Base-by-base conservation (phyloP, 2,797 vertebrate genomes). In the Labeo calbasu region DNA sequence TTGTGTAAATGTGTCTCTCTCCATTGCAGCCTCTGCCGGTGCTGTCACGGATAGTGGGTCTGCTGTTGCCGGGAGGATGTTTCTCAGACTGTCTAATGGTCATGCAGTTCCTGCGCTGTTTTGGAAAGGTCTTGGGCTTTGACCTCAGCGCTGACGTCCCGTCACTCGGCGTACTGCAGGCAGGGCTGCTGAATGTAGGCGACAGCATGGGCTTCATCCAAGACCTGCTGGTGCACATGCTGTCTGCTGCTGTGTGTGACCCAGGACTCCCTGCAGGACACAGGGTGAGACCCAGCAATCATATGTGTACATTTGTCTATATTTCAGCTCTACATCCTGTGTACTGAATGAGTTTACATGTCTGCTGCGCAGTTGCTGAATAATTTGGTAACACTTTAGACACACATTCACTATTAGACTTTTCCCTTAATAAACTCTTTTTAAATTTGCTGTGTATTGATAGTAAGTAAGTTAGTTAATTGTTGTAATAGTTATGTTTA, bases 21-120 rank as follows among this genome's bases (percentile, higher is more conserved):
- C 23, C 25, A 32, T 32, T 88, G 3, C 89, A 99, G 98, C 92
- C 95, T 88, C 96, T 99, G 88, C 97, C 98, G 85, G 96, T 96
- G 82, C 90, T 99, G 86, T 93, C 95, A 70, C 95, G 93, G 81
- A 95, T 99, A 77, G 95, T 95, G n/a, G 98, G 97, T 84, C 95
- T 99, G 25, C 92, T 98, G 84, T 92, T 99, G 12, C 91, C 95
- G 3, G 96, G 96, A 82, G 94, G 90, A 87, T 94, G 96, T 0
- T 97, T 99, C 92, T 96, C 97, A 0, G 95, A 99, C 88, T 98
- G 97, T 88, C 95, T 99, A 79, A 97, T 98, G 97, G 95, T 98
- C 86, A 91, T 99, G 84, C 97, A 99, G 93, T 99, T 99, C 91
- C 93, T 99, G 77, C 93, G 92, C 71, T 98, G 96, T 92, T 99